Evolutionary conservation across 2,797 vertebrate genomes (phyloP).

Genomic region (Hippopotamyrus pictus): DNA sequence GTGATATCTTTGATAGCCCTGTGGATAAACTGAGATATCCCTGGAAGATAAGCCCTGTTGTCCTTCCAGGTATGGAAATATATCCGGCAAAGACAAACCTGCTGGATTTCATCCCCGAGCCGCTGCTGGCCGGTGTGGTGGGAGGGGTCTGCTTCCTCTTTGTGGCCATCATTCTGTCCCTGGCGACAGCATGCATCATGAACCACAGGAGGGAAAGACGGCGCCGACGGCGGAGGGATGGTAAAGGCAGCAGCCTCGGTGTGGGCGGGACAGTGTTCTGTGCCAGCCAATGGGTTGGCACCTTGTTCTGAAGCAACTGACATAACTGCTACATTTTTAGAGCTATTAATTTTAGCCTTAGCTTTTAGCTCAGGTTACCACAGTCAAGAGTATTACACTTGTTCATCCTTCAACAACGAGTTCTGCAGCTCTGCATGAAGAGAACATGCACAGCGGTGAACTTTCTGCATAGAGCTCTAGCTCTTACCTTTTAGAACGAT

Average conservation of each 20-base stretch:
- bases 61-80: slow-evolving; percentile 75
- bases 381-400: background rate
- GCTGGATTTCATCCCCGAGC: slow-evolving; percentile 76
- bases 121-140: slow-evolving; percentile 81
- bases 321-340: background rate
- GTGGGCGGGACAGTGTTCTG: background rate
- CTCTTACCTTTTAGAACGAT: background rate
- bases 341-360: background rate
- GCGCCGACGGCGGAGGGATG: slow-evolving; percentile 62
- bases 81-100: slow-evolving; percentile 77
- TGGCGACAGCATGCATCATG: slow-evolving; percentile 79
- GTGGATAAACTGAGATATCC: background rate
- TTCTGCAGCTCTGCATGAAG: background rate
- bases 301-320: background rate
- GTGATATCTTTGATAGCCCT: background rate
- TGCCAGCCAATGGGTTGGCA: background rate
- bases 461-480: background rate
- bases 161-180: slow-evolving; percentile 77
- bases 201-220: slow-evolving; percentile 63
- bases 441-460: background rate
- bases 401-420: background rate
- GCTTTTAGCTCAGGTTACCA: background rate
- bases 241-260: slow-evolving; percentile 36
- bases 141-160: slow-evolving; percentile 87
- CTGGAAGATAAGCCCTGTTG: background rate